These are phyloP conservation scores for Cybosia mesomella DNA, from an alignment of 2,888 invertebrate species.

Conservation along the genomic window DNA sequence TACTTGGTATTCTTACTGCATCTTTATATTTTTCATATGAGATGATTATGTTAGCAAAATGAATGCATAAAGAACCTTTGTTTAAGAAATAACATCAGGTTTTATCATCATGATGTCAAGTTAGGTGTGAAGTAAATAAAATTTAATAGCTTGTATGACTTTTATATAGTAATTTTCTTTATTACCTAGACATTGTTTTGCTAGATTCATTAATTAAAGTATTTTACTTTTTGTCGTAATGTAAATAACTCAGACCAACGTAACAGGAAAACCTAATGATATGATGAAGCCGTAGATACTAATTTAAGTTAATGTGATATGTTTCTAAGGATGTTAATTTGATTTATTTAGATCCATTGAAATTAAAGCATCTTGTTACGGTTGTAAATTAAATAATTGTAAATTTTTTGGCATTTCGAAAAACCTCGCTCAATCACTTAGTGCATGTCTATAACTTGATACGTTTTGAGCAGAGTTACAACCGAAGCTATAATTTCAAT, in stretches of 20 bases:
- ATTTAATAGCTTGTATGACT: not conserved
- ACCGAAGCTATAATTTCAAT: no score
- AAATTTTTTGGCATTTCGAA: no score
- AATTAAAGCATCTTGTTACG: not conserved
- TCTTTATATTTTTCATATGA: no score
- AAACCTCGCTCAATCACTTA: no score
- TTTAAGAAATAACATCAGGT: not conserved
- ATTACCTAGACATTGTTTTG: not conserved
- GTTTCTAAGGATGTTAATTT: not conserved
- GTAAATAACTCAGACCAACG: not conserved
- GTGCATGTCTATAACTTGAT: no score
- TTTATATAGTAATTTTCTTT: not conserved
- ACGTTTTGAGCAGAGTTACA: no score
- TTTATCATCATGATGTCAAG: not conserved
- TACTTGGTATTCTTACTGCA: no score
- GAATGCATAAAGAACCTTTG: not conserved
- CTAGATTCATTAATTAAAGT: not conserved
- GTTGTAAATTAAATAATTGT: no score
- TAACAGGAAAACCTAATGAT: slow-evolving; percentile 3
- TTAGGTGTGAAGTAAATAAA: not conserved
- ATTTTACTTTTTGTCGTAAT: not conserved
- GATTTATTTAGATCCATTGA: not conserved
- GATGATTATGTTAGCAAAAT: no score
- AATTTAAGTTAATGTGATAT: not conserved
- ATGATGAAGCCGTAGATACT: not conserved